These are phyloP conservation scores for Salarias fasciatus DNA, from an alignment of 2,797 vertebrate genomes.

Conservation along the genomic window DNA sequence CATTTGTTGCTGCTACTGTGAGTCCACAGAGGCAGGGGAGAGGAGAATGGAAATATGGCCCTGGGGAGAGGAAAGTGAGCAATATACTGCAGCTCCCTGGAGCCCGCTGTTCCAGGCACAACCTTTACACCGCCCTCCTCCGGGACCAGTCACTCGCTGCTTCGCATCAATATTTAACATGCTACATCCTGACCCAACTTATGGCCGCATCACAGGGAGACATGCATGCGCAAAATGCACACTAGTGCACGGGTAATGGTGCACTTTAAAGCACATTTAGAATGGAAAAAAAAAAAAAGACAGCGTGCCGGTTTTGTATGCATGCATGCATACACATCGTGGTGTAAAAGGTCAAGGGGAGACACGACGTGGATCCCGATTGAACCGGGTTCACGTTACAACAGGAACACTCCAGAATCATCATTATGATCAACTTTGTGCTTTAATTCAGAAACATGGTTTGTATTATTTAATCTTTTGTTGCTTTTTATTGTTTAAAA, in stretches of 20 bases:
- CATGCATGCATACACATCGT: too few species aligned
- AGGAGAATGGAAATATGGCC: conserved; percentile 31
- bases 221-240: conserved; percentile 10
- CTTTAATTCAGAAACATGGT: too few species aligned
- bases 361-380: too few species aligned
- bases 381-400: too few species aligned
- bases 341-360: too few species aligned
- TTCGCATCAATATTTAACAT: conserved; percentile 70
- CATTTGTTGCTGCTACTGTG: conserved; percentile 26
- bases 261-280: conserved; percentile 5
- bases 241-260: not conserved
- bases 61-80: conserved; percentile 44
- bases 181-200: conserved; percentile 43
- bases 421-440: too few species aligned
- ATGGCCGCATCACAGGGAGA: conserved; percentile 19
- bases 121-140: conserved; percentile 63
- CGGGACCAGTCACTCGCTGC: conserved; percentile 47
- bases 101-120: conserved; percentile 56
- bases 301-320: too few species aligned
- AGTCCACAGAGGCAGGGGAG: conserved; percentile 4
- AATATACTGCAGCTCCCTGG: conserved; percentile 46
- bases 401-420: too few species aligned
- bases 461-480: too few species aligned
- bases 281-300: too few species aligned
- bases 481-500: too few species aligned